Evolutionary conservation across 37 sponge, comb jelly and placozoan genomes (phyloP).

Genomic region (Spongilla lacustris): DNA sequence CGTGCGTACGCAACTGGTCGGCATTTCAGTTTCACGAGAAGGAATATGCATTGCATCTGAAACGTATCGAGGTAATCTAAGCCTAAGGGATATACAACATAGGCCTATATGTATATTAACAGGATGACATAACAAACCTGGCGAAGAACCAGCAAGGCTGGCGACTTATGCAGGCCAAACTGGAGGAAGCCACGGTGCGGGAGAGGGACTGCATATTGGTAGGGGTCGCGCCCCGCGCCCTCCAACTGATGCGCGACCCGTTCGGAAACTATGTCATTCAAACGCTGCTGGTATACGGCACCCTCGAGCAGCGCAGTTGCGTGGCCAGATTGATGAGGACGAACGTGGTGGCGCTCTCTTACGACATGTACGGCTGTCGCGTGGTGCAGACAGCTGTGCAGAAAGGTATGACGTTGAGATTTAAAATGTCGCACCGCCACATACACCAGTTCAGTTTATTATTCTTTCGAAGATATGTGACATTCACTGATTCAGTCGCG

Average conservation of each 20-base stretch:
- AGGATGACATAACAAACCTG: conserved; percentile 55
- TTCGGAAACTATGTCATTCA: conserved; percentile 98
- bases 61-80: too few species aligned
- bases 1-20: too few species aligned
- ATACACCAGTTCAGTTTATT: too few species aligned
- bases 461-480: too few species aligned
- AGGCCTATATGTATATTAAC: too few species aligned
- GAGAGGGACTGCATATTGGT: conserved; percentile 86
- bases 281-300: conserved; percentile 94
- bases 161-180: conserved; percentile 91
- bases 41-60: too few species aligned
- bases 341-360: conserved; percentile 73
- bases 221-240: conserved; percentile 76
- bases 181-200: conserved; percentile 70
- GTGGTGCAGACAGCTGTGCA: conserved; percentile 97
- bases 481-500: too few species aligned
- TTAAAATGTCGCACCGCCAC: too few species aligned
- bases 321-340: conserved; percentile 72
- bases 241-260: conserved; percentile 83
- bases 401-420: conserved; percentile 47
- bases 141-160: conserved; percentile 93
- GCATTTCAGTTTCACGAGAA: too few species aligned
- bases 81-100: too few species aligned
- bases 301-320: conserved; percentile 57
- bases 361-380: conserved; percentile 93